These are phyloP conservation scores for Plumapathes pennacea DNA, from an alignment of 92 coral and sea anemone species.

Conservation along the genomic window DNA sequence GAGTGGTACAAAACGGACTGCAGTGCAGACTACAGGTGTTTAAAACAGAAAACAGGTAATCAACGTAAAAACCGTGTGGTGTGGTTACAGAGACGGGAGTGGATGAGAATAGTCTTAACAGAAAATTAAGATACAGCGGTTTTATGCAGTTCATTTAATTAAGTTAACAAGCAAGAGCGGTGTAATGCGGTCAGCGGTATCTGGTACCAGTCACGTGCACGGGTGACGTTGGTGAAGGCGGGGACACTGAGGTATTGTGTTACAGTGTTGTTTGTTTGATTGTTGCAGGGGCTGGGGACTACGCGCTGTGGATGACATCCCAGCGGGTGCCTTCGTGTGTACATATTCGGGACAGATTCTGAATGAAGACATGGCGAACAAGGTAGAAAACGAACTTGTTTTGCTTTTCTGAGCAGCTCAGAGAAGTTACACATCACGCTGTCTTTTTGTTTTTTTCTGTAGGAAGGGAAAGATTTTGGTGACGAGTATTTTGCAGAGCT, in stretches of 20 bases:
- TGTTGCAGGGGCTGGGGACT: slow-evolving; percentile 99
- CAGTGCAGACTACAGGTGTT: slow-evolving; percentile 86
- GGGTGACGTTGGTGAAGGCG: too few species aligned
- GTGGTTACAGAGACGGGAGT: too few species aligned
- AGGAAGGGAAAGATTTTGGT: slow-evolving; percentile 97
- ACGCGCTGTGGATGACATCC: slow-evolving; percentile 81
- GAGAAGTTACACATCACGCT: too few species aligned
- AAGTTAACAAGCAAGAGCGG: too few species aligned
- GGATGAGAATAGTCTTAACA: too few species aligned
- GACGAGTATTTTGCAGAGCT: slow-evolving; percentile 96
- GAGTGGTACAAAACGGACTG: slow-evolving; percentile 93
- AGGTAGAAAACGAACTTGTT: too few species aligned
- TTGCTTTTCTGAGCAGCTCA: too few species aligned
- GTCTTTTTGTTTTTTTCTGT: background rate
- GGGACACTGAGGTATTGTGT: background rate
- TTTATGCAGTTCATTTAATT: too few species aligned
- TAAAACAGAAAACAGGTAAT: slow-evolving; percentile 87
- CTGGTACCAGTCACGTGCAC: too few species aligned
- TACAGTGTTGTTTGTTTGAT: background rate
- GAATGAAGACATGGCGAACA: slow-evolving; percentile 91
- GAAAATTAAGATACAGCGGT: too few species aligned
- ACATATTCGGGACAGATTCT: slow-evolving; percentile 93
- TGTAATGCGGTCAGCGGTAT: too few species aligned
- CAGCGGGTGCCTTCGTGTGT: slow-evolving; percentile 87
- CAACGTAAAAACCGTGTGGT: too few species aligned